phyloP scores from a whole-genome alignment of 1,140 invertebrate species.

The Drosophila paulistorum region DNA sequence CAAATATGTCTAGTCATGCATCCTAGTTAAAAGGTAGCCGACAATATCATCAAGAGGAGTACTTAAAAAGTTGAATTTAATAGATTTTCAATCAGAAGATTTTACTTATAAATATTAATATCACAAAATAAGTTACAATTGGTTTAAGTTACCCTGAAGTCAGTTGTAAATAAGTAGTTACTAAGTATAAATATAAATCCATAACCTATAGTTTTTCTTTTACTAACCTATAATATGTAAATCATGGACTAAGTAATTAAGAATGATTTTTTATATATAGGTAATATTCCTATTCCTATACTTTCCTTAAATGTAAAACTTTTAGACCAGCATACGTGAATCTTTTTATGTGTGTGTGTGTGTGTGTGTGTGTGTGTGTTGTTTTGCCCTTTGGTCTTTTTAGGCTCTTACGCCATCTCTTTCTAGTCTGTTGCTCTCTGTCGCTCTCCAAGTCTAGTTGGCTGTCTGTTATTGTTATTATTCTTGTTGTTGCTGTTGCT shows the following conservation, averaged over 20 bases:
- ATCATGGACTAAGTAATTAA: too few species aligned
- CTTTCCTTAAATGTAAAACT: conserved; percentile 4
- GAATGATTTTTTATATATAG: too few species aligned
- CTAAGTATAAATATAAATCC: too few species aligned
- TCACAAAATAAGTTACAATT: too few species aligned
- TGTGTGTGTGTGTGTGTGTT: conserved; percentile 8
- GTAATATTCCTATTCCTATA: too few species aligned
- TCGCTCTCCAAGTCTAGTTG: conserved; percentile 27
- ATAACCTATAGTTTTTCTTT: too few species aligned
- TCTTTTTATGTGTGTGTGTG: conserved; percentile 2
- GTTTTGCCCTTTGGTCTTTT: conserved; percentile 47
- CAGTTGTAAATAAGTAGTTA: too few species aligned
- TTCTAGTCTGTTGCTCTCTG: neutral
- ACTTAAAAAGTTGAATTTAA: conserved; percentile 22
- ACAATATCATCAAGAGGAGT: conserved; percentile 15
- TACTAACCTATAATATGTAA: too few species aligned
- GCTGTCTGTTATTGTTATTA: conserved; percentile 48
- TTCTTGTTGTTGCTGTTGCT: conserved; percentile 26
- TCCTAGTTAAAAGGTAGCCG: conserved; percentile 33
- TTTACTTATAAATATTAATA: too few species aligned
- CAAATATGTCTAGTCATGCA: conserved; percentile 66
- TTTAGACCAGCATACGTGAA: conserved; percentile 20
- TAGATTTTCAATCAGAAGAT: neutral
- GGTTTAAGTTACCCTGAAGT: too few species aligned
- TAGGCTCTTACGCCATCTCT: conserved; percentile 20